Percentiles rank a stretch among this genome's conserved stretches.
phyloP scores from a whole-genome alignment of 2,888 invertebrate species.

The Lasioglossum vierecki region DNA sequence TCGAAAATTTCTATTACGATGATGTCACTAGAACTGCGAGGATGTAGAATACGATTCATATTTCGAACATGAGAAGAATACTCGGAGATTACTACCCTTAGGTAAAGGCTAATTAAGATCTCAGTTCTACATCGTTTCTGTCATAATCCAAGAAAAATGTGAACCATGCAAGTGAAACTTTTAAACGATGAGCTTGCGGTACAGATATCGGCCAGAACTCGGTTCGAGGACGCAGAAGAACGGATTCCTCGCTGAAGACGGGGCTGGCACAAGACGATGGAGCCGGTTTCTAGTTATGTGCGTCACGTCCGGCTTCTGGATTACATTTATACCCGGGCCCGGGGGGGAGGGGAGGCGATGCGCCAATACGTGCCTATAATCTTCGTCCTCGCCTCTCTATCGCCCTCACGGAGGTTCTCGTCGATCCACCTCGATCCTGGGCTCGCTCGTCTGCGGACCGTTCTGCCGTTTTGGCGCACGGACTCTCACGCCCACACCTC shows the following conservation, averaged over 20 bases:
- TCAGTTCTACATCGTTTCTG: not conserved
- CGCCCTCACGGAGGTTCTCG: conserved; percentile 27
- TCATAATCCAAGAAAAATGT: not conserved
- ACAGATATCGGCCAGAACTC: conserved; percentile 2
- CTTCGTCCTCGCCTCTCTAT: conserved; percentile 69
- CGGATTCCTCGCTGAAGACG: conserved; percentile 27
- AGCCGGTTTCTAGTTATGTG: conserved; percentile 73
- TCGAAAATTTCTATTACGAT: not conserved
- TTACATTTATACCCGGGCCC: conserved; percentile 82
- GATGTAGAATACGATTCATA: not conserved
- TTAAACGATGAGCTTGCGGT: not conserved
- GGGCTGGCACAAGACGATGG: conserved; percentile 52
- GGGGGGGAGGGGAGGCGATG: conserved; percentile 81
- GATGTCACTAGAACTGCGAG: not conserved
- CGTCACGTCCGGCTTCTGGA: conserved; percentile 82
- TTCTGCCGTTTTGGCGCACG: conserved; percentile 17
- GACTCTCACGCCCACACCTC: not conserved
- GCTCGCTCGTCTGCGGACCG: conserved; percentile 24
- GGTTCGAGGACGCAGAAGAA: not conserved
- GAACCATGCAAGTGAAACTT: not conserved
- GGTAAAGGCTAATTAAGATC: not conserved
- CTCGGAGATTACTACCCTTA: not conserved
- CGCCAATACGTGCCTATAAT: conserved; percentile 83
- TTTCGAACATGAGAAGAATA: not conserved
- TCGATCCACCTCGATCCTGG: conserved; percentile 40